Conservation (phyloP, 2,797 vertebrate species). For the Chiroxiphia lanceolata region DNA sequence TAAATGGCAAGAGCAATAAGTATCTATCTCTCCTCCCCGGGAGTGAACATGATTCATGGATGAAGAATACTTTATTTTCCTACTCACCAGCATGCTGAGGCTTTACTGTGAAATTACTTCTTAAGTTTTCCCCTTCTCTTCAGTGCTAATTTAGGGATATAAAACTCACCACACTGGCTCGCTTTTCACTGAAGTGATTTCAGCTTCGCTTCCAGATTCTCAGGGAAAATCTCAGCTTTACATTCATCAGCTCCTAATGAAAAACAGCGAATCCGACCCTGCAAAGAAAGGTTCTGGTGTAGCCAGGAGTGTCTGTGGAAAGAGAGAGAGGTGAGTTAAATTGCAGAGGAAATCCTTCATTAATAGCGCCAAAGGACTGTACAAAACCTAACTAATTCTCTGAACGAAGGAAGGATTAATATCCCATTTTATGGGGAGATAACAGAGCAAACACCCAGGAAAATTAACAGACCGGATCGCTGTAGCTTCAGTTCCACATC, state of each 20-base stretch:
- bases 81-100: background rate
- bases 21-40: background rate
- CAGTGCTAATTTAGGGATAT: constrained; percentile 34
- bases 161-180: constrained; percentile 6
- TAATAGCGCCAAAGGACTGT: background rate
- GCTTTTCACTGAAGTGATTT: constrained; percentile 37
- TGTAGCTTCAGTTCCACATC: background rate
- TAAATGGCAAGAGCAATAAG: constrained; percentile 34
- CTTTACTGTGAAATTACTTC: constrained; percentile 47
- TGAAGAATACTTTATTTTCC: constrained; percentile 39
- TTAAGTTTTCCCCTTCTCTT: background rate
- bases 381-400: background rate
- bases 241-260: constrained; percentile 54
- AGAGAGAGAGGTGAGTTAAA: background rate
- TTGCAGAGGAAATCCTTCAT: constrained; percentile 8
- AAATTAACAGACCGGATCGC: background rate
- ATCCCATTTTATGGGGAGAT: constrained; percentile 1
- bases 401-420: constrained; percentile 28
- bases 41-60: constrained; percentile 22
- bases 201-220: constrained; percentile 35
- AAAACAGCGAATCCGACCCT: constrained; percentile 56
- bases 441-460: background rate
- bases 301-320: background rate
- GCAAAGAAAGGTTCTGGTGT: background rate
- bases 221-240: constrained; percentile 21